Conservation (phyloP, 2,113 vertebrate genomes). For the Neotoma lepida region DNA sequence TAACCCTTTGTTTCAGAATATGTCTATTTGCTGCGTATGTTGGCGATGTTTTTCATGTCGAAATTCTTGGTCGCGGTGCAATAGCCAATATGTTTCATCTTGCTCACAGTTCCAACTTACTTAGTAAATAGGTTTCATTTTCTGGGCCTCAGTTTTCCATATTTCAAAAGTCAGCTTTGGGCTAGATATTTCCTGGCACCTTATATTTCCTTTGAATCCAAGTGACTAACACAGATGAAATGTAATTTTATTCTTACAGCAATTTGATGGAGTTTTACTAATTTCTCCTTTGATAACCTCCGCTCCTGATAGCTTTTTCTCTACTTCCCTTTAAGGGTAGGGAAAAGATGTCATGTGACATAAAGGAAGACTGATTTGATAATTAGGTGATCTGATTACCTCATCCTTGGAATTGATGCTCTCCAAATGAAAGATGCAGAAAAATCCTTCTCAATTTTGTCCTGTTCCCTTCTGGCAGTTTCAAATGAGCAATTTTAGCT, state of each 20-base stretch:
- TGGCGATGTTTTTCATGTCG: slow-evolving; percentile 30
- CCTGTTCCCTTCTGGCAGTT: slow-evolving; percentile 60
- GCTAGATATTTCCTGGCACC: background rate
- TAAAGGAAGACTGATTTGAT: slow-evolving; percentile 65
- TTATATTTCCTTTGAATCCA: slow-evolving; percentile 47
- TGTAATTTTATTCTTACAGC: slow-evolving; percentile 41
- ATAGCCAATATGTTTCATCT: background rate
- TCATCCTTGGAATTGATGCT: slow-evolving; percentile 51
- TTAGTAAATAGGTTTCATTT: background rate
- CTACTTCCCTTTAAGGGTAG: slow-evolving; percentile 18
- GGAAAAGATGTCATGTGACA: slow-evolving; percentile 23
- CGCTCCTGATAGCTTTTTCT: background rate
- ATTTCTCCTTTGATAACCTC: slow-evolving; percentile 55
- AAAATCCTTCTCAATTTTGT: slow-evolving; percentile 21
- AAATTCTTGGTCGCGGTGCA: background rate
- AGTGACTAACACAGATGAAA: slow-evolving; percentile 18
- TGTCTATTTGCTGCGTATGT: slow-evolving; percentile 18
- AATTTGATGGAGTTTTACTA: slow-evolving; percentile 54
- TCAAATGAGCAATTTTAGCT: slow-evolving; percentile 67
- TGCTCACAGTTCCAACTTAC: background rate
- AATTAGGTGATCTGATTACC: slow-evolving; percentile 61
- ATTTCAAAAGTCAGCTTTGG: slow-evolving; percentile 32
- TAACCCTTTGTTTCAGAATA: slow-evolving; percentile 68
- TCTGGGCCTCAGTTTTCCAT: background rate
- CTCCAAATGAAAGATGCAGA: background rate